A percentile compares a stretch with the other conserved stretches of the same genome.
Conservation (phyloP, 2,888 invertebrate genomes). For the Brachylomia viminalis region DNA sequence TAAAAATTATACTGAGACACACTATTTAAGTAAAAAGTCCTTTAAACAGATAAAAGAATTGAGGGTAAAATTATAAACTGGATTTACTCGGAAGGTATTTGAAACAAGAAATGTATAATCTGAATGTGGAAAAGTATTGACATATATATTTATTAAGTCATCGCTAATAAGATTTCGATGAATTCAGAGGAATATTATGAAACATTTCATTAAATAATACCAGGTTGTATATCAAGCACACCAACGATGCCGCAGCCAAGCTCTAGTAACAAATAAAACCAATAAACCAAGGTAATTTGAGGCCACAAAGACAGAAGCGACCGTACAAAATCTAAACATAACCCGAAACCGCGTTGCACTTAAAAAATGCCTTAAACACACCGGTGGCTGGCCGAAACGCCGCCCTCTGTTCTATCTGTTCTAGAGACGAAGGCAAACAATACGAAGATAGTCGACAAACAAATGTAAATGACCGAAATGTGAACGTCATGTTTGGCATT, state of each 20-base stretch:
- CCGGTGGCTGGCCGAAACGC: conserved; percentile 86
- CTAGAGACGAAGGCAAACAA: conserved; percentile 89
- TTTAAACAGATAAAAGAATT: conserved; percentile 35
- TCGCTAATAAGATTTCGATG: neutral
- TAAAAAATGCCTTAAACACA: conserved; percentile 82
- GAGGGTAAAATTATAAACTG: conserved; percentile 23
- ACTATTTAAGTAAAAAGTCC: conserved; percentile 44
- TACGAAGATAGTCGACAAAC: conserved; percentile 89
- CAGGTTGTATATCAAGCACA: conserved; percentile 32
- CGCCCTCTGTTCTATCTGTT: conserved; percentile 90
- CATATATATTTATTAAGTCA: neutral
- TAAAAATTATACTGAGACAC: conserved; percentile 21
- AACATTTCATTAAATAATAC: conserved; percentile 18
- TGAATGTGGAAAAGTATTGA: neutral
- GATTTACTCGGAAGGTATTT: conserved; percentile 16
- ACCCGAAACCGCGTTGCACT: conserved; percentile 84
- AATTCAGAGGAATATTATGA: neutral
- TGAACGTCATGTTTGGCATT: conserved; percentile 91
- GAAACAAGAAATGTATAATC: conserved; percentile 8
- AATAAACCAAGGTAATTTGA: conserved; percentile 66
- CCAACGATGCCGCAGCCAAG: conserved; percentile 19
- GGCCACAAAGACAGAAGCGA: conserved; percentile 74
- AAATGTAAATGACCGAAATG: conserved; percentile 90
- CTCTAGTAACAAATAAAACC: conserved; percentile 55
- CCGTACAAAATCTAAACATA: conserved; percentile 79